Evolutionary conservation across 1,140 invertebrate genomes (phyloP), one percentile per base, ranked within the genome.

Genomic region (Drosophila gunungcola): DNA sequence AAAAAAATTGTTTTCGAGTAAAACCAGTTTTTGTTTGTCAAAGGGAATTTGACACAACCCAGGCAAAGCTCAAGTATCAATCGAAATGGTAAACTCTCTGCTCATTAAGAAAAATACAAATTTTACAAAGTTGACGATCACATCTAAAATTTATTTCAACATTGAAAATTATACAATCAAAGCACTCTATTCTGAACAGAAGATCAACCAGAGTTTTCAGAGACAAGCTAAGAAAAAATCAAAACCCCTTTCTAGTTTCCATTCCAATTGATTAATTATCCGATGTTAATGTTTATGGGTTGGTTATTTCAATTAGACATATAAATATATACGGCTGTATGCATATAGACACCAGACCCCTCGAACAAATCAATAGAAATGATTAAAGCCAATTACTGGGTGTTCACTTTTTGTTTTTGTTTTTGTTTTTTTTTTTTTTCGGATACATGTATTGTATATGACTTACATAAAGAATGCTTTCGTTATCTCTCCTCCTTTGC

Each of bases 11-110:
- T 34, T 38, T 65, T 36, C 39, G 41, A 34, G 16, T 51, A 46
- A 51, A 38, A 64, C 48, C n/a, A 41, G 42, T 29, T 36, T 25
- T 34, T 6, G 36, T 46, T 65, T 64, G 48, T 48, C 27, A 56
- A 69, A 34, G 42, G 36, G 34, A 70, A 21, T 70, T n/a, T 39
- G 21, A 70, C 67, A 70, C 64, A 70, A 70, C 67, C 64, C 67
- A 70, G 64, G 51, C 49, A 70, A 70, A 48, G 64, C 49, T 70
- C 27, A 55, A 69, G 32, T 45, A 52, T 45, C 41, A 46, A 69
- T 46, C 62, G 34, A 51, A 69, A 45, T 39, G 58, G 32, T 38
- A 49, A 53, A 68, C 12, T 54, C 6, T 13, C 6, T 13, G 32
- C 6, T 38, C 16, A 13, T 41, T 9, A 25, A 41, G 16, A 2